These are phyloP conservation scores for Smithornis capensis DNA, from an alignment of 2,113 vertebrate genomes.

Conservation along the genomic window DNA sequence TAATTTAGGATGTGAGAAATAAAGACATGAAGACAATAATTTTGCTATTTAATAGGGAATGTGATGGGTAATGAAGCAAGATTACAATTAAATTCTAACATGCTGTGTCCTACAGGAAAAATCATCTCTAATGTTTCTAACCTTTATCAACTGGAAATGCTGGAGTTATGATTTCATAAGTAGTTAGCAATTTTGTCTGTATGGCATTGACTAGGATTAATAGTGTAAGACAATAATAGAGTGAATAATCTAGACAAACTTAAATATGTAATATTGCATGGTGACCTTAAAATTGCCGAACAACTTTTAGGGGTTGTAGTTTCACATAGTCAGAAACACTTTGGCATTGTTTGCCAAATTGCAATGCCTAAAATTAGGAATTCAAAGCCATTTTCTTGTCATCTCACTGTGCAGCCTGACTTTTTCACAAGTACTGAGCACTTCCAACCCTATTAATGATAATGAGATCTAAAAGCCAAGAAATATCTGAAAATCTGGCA, in stretches of 20 bases:
- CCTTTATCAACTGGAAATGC: constrained; percentile 24
- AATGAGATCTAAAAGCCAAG: background rate
- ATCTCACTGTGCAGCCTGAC: background rate
- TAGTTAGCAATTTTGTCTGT: background rate
- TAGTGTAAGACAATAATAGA: background rate
- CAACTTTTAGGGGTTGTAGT: background rate
- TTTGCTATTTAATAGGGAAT: constrained; percentile 54
- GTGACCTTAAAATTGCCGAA: background rate
- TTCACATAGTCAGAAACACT: background rate
- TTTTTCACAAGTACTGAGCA: background rate
- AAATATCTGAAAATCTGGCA: background rate
- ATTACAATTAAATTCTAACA: constrained; percentile 59
- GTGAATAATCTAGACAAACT: background rate
- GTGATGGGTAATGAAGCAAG: constrained; percentile 59
- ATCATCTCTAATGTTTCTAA: constrained; percentile 45
- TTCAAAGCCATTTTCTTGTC: background rate
- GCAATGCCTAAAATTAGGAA: background rate
- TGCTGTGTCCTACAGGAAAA: constrained; percentile 60
- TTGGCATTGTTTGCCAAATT: background rate
- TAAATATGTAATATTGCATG: background rate
- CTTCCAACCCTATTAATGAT: background rate
- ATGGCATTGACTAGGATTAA: background rate
- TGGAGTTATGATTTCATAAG: background rate
- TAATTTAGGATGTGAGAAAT: constrained; percentile 49
- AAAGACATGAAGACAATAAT: constrained; percentile 44